These are phyloP conservation scores for Syritta pipiens DNA, from an alignment of 2,888 invertebrate genomes.

Conservation along the genomic window DNA sequence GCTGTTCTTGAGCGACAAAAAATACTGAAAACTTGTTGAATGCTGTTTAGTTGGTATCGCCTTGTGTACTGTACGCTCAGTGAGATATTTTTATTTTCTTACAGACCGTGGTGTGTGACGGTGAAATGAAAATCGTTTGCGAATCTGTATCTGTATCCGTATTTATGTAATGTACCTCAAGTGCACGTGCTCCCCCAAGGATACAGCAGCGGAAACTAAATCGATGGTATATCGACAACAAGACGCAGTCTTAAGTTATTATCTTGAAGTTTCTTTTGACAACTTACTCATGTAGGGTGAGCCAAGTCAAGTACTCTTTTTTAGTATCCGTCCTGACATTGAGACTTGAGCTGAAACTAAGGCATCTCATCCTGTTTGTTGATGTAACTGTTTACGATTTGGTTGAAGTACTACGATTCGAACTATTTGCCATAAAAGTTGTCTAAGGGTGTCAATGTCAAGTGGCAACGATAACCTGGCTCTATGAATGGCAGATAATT, in stretches of 20 bases:
- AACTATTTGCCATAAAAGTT: too few relatives aligned
- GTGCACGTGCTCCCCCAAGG: conserved; percentile 25
- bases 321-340: background rate
- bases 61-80: conserved; percentile 10
- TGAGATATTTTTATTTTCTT: conserved; percentile 26
- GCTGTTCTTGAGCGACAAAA: conserved; percentile 38
- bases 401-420: too few relatives aligned
- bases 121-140: conserved; percentile 42
- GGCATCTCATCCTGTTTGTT: too few relatives aligned
- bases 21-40: conserved; percentile 66
- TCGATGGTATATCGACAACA: conserved; percentile 25
- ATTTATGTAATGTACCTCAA: conserved; percentile 8
- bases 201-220: conserved; percentile 14
- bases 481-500: too few relatives aligned
- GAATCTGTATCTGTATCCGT: conserved; percentile 12
- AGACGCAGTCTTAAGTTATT: conserved; percentile 30
- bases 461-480: too few relatives aligned
- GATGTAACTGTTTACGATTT: too few relatives aligned
- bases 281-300: background rate
- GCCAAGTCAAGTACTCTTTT: background rate
- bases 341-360: too few relatives aligned
- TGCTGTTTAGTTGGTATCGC: conserved; percentile 41
- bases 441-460: too few relatives aligned
- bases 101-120: conserved; percentile 8
- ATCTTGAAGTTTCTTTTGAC: conserved; percentile 2